Base-by-base conservation (phyloP, 2,797 vertebrate genomes). In the Hydrocynus forskahlii region DNA sequence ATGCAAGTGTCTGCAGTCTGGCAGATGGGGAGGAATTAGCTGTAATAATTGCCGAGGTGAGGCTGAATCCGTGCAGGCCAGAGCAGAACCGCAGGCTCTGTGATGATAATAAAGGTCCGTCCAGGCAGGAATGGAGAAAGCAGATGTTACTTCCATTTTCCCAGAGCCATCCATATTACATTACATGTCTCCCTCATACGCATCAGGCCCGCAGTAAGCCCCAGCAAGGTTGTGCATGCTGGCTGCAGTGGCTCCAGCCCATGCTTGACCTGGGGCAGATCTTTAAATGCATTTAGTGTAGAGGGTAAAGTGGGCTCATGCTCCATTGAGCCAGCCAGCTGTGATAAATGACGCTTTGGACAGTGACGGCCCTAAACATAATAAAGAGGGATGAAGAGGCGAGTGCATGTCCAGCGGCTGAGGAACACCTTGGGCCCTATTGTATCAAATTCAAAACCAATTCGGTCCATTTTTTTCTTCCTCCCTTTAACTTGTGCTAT, bases 361-460 rank as follows among this genome's bases (percentile, higher is more conserved):
- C 38, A 60, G n/a, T 75, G 81, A 71, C 16, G 19, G 81, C 38
- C 40, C 23, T 63, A 68, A 84, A 84, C 23, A 21, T 38, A 75
- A 75, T 80, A 72, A 64, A 63, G 25, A 73, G 21, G 13, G 63
- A 45, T 52, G 43, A 35, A 19, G 35, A 45, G 29, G 69, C 9
- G 59, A 75, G 21, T 54, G 25, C 13, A n/a, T 5, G 55, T 66
- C 52, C n/a, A 10, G 67, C 55, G 0, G 48, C 70, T 17, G 19
- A 38, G 64, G 38, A 45, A 60, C 19, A 5, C 63, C 25, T 14
- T 14, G 71, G 60, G 66, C 54, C 62, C 52, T 50, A 55, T 54
- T 25, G 72, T 13, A 43, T 67, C 63, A 81, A 38, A 76, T 50
- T 68, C 63, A 66, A 86, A 83, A 54, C 45, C 80, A 84, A 57